phyloP scores from a whole-genome alignment of 2,113 vertebrate genomes.

The Phalacrocorax brasilianus region DNA sequence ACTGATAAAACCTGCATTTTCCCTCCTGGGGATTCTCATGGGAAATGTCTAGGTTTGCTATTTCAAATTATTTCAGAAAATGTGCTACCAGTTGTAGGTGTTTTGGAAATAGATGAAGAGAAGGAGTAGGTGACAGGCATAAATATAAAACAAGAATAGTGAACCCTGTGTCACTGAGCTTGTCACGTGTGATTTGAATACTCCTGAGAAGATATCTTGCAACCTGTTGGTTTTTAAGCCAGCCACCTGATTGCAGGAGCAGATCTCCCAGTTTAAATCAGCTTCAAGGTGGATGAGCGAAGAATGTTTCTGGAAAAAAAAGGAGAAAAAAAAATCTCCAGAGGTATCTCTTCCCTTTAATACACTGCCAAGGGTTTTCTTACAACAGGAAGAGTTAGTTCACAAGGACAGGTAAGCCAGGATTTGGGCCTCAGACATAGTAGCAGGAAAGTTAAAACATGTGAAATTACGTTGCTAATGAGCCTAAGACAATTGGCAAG shows the following conservation, averaged over 20 bases:
- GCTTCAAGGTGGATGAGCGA: background rate
- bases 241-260: background rate
- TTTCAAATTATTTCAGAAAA: background rate
- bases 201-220: background rate
- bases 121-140: background rate
- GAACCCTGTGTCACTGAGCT: background rate
- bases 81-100: background rate
- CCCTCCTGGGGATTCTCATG: background rate
- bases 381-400: slow-evolving; percentile 7
- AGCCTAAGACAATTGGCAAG: background rate
- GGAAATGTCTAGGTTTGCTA: background rate
- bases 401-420: background rate
- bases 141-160: background rate
- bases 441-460: background rate
- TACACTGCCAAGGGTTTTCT: slow-evolving; percentile 19
- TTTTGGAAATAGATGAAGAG: background rate
- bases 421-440: background rate
- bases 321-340: background rate
- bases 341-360: slow-evolving; percentile 13
- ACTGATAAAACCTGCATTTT: background rate
- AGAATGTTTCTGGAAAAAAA: background rate
- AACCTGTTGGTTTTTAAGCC: background rate
- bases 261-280: background rate
- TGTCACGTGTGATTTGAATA: background rate
- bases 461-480: slow-evolving; percentile 21